phyloP scores from a whole-genome alignment of 2,797 vertebrate genomes.

The Mastacembelus armatus region DNA sequence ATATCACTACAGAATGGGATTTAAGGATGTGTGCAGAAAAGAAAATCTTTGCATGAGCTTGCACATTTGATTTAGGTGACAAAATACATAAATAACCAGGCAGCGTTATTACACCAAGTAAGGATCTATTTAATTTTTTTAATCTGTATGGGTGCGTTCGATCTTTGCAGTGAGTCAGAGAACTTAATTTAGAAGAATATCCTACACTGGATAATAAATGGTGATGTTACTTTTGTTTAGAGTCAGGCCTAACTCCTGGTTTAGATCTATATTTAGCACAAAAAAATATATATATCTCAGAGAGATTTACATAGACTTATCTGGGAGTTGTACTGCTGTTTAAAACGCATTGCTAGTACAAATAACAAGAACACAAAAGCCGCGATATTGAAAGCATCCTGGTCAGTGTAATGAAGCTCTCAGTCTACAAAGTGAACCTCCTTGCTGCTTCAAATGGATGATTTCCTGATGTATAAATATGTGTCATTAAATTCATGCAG shows the following conservation, averaged over 20 bases:
- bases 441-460: neutral
- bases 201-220: too few species aligned
- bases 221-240: too few species aligned
- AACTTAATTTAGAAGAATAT: too few species aligned
- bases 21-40: too few species aligned
- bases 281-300: too few species aligned
- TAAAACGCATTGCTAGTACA: too few species aligned
- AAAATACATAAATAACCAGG: neutral
- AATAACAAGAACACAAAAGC: too few species aligned
- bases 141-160: neutral
- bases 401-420: neutral
- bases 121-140: neutral
- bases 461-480: conserved; percentile 5
- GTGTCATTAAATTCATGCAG: conserved; percentile 6
- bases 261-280: too few species aligned
- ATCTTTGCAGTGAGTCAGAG: too few species aligned
- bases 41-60: neutral
- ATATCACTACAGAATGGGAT: neutral
- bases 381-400: neutral
- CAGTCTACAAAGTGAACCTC: neutral
- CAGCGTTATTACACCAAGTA: neutral
- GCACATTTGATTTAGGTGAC: neutral
- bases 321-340: too few species aligned
- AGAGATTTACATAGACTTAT: too few species aligned
- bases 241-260: too few species aligned